Conservation (phyloP, 2,888 invertebrate genomes). For the Eumerus sabulonum region DNA sequence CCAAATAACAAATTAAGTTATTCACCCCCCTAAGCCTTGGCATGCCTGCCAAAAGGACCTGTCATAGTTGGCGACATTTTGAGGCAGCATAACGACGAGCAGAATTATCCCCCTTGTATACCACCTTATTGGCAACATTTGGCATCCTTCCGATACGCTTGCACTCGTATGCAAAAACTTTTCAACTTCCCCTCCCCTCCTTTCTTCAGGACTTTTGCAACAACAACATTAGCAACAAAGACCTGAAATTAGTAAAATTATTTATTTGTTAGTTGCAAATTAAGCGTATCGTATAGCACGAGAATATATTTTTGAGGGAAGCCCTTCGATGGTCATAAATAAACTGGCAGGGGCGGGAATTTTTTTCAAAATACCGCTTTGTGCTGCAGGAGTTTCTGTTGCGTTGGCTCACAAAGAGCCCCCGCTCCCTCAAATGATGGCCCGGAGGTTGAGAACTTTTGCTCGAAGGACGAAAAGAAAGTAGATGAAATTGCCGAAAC, state of each 20-base stretch:
- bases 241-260: constrained; percentile 61
- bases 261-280: constrained; percentile 64
- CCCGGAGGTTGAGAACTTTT: constrained; percentile 19
- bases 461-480: not conserved
- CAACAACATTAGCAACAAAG: constrained; percentile 15
- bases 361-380: constrained; percentile 27
- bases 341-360: constrained; percentile 56
- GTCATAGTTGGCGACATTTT: constrained; percentile 65
- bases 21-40: constrained; percentile 9
- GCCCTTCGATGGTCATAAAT: constrained; percentile 59
- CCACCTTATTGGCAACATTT: constrained; percentile 60
- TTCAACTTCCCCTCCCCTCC: constrained; percentile 34
- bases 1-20: constrained; percentile 65
- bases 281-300: constrained; percentile 41
- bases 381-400: not conserved
- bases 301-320: constrained; percentile 18
- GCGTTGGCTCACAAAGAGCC: not conserved
- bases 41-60: constrained; percentile 37
- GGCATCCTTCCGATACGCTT: constrained; percentile 20
- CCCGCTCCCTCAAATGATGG: constrained; percentile 11
- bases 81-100: constrained; percentile 44
- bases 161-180: constrained; percentile 23
- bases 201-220: constrained; percentile 45
- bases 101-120: constrained; percentile 19
- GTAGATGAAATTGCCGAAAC: constrained; percentile 14